phyloP scores from a whole-genome alignment of 2,888 invertebrate species.

The Microctonus aethiopoides region DNA sequence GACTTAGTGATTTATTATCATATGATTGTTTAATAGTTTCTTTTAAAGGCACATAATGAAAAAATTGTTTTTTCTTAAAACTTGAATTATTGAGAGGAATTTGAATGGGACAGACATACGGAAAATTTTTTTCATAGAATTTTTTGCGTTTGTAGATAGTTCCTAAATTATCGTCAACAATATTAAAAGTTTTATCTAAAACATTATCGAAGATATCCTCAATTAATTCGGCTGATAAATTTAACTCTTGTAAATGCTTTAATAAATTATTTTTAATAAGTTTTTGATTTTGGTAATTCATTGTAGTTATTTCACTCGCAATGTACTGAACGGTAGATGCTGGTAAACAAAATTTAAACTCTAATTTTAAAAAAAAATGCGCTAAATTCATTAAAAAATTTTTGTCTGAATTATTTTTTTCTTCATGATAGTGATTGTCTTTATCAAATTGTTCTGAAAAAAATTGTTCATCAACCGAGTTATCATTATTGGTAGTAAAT shows the following conservation, averaged over 20 bases:
- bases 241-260: constrained; percentile 14
- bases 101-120: constrained; percentile 11
- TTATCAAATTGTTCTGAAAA: background rate
- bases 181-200: constrained; percentile 1
- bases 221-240: constrained; percentile 18
- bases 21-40: constrained; percentile 39
- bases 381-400: constrained; percentile 31
- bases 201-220: constrained; percentile 12
- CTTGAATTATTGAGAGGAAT: constrained; percentile 21
- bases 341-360: constrained; percentile 32
- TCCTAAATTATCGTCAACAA: constrained; percentile 13
- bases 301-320: constrained; percentile 20
- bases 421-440: background rate
- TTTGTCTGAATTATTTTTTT: background rate
- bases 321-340: constrained; percentile 37
- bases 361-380: constrained; percentile 35
- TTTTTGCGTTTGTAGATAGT: constrained; percentile 32
- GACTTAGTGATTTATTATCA: constrained; percentile 35
- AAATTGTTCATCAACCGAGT: constrained; percentile 1
- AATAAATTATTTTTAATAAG: constrained; percentile 25
- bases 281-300: constrained; percentile 23
- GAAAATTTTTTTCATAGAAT: constrained; percentile 36
- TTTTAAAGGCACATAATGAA: constrained; percentile 39
- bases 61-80: constrained; percentile 25
- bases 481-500: background rate